Conservation (phyloP, 2,113 vertebrate genomes). For the Cyrtonyx montezumae region DNA sequence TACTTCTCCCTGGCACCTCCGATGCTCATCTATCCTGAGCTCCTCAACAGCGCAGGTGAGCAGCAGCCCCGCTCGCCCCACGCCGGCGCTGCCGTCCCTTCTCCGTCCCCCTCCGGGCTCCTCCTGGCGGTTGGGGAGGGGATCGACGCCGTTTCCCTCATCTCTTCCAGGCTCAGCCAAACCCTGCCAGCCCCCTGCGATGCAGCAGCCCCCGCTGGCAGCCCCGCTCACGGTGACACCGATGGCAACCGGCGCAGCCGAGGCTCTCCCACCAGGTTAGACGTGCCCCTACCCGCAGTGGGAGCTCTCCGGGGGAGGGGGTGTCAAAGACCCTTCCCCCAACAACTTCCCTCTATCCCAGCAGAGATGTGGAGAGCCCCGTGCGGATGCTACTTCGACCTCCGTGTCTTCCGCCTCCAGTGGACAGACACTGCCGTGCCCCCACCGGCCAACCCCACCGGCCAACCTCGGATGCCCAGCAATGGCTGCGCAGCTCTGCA, state of each 20-base stretch:
- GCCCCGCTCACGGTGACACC: not conserved
- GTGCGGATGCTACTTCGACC: conserved; percentile 33
- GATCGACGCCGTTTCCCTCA: fast-evolving
- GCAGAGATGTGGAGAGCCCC: conserved; percentile 57
- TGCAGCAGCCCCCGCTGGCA: not conserved
- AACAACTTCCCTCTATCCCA: fast-evolving
- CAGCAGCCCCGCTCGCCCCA: too few species aligned
- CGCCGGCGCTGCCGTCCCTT: too few species aligned
- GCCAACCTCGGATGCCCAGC: fast-evolving
- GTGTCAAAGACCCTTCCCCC: fast-evolving
- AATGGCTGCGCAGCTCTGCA: not conserved
- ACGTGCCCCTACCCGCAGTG: too few species aligned
- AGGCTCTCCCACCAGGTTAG: not conserved
- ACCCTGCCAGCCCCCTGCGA: not conserved
- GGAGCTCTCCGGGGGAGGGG: too few species aligned
- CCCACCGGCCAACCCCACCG: not conserved
- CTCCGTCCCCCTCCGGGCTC: not conserved
- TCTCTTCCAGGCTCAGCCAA: not conserved
- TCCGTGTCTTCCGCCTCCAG: conserved; percentile 23
- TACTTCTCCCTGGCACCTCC: too few species aligned
- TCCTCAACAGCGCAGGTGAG: too few species aligned
- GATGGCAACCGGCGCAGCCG: not conserved
- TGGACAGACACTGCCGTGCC: not conserved
- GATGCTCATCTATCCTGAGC: too few species aligned
- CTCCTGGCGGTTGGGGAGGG: not conserved